Evolutionary conservation across 2,888 invertebrate species (phyloP), one percentile per base, ranked within the genome.

Genomic region (Sminthurinus aureus): DNA sequence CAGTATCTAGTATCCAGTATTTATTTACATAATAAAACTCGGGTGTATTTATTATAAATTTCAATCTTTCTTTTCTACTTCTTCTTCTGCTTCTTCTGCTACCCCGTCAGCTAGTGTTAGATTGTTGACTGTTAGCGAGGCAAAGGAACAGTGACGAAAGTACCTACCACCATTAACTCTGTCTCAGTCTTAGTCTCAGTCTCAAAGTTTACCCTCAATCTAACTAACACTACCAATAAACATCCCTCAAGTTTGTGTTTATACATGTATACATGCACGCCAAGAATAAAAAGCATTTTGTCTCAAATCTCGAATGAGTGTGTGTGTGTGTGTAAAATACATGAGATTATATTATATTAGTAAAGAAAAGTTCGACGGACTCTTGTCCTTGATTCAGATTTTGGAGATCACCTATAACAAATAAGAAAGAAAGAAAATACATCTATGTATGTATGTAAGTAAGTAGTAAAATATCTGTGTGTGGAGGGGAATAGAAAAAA

Each of bases 341-440:
- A 38, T 6, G 38, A 38, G 38, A 73, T 73, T 73, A 24, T 24
- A 73, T 78, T n/a, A 51, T 71, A 71, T 80, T 80, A 71, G 78
- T 67, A 73, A 81, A 71, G 78, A 51, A 73, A 81, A 85, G 87
- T 86, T 85, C 86, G 84, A 84, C 85, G 87, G 85, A 87, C 87
- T 87, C 82, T 85, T 85, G 87, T 87, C 86, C 87, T 87, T 87
- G 86, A 87, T 86, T 87, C 66, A 79, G 78, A 75, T 74, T 81
- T 81, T 75, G 38, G 69, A 80, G 80, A 80, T 80, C 80, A 80
- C 20, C 80, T 80, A 71, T n/a, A 20, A 20, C 22, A 26, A 64
- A 78, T 26, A 51, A 22, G 22, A 75, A n/a, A 51, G 75, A 75
- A 50, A 69, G 69, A 69, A 11, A 69, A n/a, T 64, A 9, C 9